A percentile compares a stretch with the other conserved stretches of the same genome.
These are phyloP conservation scores for Argynnis bischoffii DNA, from an alignment of 2,888 invertebrate species.

Conservation along the genomic window DNA sequence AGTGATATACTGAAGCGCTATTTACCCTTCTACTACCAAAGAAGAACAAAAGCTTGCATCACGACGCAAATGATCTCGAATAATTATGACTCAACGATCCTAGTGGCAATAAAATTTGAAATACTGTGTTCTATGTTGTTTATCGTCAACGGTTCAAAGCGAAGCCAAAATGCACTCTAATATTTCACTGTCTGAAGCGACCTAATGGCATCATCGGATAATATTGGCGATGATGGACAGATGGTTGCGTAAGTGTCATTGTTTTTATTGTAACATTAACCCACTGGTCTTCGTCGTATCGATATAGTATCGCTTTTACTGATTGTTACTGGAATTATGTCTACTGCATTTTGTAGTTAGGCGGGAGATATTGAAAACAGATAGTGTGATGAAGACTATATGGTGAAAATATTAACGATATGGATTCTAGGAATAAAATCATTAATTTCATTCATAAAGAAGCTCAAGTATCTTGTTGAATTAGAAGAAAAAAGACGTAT, in stretches of 20 bases:
- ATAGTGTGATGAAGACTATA: too few species aligned
- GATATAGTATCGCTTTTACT: not conserved
- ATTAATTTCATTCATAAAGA: too few species aligned
- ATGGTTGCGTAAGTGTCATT: slow-evolving; percentile 8
- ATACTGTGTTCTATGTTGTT: slow-evolving; percentile 34
- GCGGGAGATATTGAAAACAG: too few species aligned
- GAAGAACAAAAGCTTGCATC: slow-evolving; percentile 27
- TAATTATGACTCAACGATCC: slow-evolving; percentile 33
- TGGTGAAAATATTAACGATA: too few species aligned
- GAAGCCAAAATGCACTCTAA: slow-evolving; percentile 33
- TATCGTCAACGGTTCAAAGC: slow-evolving; percentile 35
- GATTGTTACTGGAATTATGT: not conserved
- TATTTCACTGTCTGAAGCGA: slow-evolving; percentile 30
- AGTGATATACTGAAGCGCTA: not conserved
- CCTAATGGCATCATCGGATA: slow-evolving; percentile 21
- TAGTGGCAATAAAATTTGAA: slow-evolving; percentile 41
- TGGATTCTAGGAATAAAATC: too few species aligned
- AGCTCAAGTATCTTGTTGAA: too few species aligned
- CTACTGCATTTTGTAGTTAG: too few species aligned
- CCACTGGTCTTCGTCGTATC: not conserved
- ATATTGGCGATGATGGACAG: slow-evolving; percentile 19
- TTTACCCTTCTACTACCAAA: not conserved
- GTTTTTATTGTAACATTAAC: slow-evolving; percentile 7
- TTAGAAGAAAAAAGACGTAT: too few species aligned
- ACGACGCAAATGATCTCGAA: slow-evolving; percentile 26